Evolutionary conservation across 2,888 invertebrate genomes (phyloP).

Genomic region (Xanthorhoe designata): DNA sequence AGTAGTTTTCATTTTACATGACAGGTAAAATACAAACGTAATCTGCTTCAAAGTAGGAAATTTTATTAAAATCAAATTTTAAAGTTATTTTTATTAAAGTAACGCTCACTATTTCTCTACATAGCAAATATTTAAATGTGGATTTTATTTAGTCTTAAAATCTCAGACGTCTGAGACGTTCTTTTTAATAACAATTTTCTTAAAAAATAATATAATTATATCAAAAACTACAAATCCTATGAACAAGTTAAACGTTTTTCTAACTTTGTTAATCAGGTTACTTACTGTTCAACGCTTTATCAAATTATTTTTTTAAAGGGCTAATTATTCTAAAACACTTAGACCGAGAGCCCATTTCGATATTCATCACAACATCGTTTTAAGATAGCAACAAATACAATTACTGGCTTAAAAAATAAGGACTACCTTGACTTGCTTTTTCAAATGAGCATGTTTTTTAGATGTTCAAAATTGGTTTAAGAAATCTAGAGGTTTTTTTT

Average conservation of each 20-base stretch:
- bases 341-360: not conserved
- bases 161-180: not conserved
- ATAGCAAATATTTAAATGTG: too few relatives aligned
- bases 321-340: not conserved
- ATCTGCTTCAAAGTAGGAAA: too few relatives aligned
- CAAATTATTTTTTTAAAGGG: constrained; percentile 2
- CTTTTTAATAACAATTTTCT: not conserved
- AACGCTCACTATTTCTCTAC: too few relatives aligned
- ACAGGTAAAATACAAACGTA: too few relatives aligned
- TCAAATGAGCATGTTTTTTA: too few relatives aligned
- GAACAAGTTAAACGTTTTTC: not conserved
- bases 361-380: not conserved
- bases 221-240: constrained; percentile 3
- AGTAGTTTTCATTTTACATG: too few relatives aligned
- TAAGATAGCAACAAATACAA: not conserved
- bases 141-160: not conserved
- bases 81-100: too few relatives aligned
- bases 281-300: constrained; percentile 4
- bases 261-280: constrained; percentile 4
- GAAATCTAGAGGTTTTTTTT: too few relatives aligned
- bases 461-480: too few relatives aligned
- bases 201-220: not conserved
- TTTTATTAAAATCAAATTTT: too few relatives aligned
- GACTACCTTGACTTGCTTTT: too few relatives aligned
- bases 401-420: too few relatives aligned